Percentiles rank a stretch among this genome's conserved stretches.
These are phyloP conservation scores for Cryptocheilus praepositus DNA, from an alignment of 2,888 invertebrate species.

Conservation along the genomic window DNA sequence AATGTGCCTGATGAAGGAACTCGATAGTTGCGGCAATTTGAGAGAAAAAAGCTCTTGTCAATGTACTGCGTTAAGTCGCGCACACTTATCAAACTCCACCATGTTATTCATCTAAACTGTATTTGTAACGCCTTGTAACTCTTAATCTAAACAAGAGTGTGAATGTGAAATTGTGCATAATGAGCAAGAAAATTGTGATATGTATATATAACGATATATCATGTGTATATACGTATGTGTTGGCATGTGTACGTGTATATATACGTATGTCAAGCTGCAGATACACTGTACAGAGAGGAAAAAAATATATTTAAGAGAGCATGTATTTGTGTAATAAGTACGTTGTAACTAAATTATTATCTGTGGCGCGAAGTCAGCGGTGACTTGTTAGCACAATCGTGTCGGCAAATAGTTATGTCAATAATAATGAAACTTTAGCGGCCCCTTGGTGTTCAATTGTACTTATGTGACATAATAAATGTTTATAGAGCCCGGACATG, in stretches of 20 bases:
- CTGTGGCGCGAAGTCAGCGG: slow-evolving; percentile 50
- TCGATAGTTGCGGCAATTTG: no score
- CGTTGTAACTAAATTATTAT: slow-evolving; percentile 61
- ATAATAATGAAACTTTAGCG: slow-evolving; percentile 67
- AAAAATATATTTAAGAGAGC: slow-evolving; percentile 64
- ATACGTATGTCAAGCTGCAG: slow-evolving; percentile 50
- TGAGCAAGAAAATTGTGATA: slow-evolving; percentile 36
- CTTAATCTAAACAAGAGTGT: slow-evolving; percentile 21
- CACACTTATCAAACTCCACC: not conserved
- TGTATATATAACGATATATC: not conserved
- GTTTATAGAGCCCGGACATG: slow-evolving; percentile 67
- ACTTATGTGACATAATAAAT: slow-evolving; percentile 74
- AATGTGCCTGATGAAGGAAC: no score
- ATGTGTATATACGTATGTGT: not conserved
- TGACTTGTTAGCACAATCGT: slow-evolving; percentile 46
- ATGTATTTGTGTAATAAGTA: slow-evolving; percentile 60
- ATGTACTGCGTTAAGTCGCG: no score
- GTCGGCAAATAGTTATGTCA: slow-evolving; percentile 44
- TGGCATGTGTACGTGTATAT: slow-evolving; percentile 35
- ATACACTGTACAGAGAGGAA: slow-evolving; percentile 66
- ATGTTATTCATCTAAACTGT: slow-evolving; percentile 20
- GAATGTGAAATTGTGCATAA: slow-evolving; percentile 22
- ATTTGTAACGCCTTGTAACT: slow-evolving; percentile 29
- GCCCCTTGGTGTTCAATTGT: slow-evolving; percentile 74
- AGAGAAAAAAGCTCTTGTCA: no score